A percentile compares a stretch with the other conserved stretches of the same genome.
Evolutionary conservation across 1,140 invertebrate genomes (phyloP).

Genomic region (Euwallacea fornicatus): DNA sequence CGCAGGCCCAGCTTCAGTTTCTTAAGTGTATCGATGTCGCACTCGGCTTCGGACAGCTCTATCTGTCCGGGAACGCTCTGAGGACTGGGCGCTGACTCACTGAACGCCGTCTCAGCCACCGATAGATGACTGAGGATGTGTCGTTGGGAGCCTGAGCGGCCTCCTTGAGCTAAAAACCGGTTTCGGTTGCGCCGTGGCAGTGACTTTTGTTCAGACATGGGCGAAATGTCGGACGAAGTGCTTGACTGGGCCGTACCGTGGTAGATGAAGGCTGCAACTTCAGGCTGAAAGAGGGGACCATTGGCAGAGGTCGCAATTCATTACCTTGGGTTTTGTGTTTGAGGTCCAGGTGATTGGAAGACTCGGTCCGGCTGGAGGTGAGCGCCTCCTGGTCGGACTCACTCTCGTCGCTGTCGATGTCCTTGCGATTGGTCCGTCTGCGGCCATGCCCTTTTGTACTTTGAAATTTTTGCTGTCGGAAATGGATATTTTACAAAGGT

Average conservation of each 20-base stretch:
- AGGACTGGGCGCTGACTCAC: conserved; percentile 47
- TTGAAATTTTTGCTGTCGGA: conserved; percentile 52
- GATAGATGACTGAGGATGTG: conserved; percentile 62
- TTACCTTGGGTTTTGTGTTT: conserved; percentile 60
- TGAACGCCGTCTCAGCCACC: conserved; percentile 63
- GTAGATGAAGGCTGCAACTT: conserved; percentile 66
- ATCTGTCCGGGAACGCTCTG: conserved; percentile 52
- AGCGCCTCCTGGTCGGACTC: conserved; percentile 75
- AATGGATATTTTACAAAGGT: too few relatives aligned
- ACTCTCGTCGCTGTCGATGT: conserved; percentile 73
- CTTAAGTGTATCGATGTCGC: conserved; percentile 75
- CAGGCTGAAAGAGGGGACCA: not conserved
- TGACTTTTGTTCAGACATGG: conserved; percentile 77
- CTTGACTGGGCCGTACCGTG: conserved; percentile 70
- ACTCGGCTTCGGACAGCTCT: conserved; percentile 70
- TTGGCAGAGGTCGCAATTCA: not conserved
- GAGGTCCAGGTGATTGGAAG: conserved; percentile 73
- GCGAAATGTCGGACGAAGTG: conserved; percentile 76
- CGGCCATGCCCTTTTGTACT: conserved; percentile 59
- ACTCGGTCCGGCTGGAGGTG: conserved; percentile 73
- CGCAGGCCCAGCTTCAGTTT: conserved; percentile 71
- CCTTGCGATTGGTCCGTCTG: conserved; percentile 61
- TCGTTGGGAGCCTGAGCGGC: conserved; percentile 57
- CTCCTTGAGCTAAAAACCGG: conserved; percentile 66
- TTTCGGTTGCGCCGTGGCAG: conserved; percentile 68